Base-by-base conservation (phyloP, 37 sponge, comb jelly and placozoan species). In the Eunapius fragilis region DNA sequence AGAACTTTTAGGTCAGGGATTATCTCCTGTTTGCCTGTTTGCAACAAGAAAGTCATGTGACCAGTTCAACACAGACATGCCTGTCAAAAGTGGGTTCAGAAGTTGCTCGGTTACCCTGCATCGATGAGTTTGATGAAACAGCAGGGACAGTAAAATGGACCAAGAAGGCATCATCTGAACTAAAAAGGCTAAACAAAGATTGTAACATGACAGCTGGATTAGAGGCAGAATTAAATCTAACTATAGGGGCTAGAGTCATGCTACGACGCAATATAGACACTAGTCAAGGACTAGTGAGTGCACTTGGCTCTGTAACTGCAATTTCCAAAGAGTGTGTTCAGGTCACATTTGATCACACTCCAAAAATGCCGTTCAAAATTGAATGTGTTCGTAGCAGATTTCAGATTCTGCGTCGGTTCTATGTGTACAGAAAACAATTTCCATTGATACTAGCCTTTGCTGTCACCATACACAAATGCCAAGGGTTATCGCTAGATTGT, bases 201-300 rank as follows among this genome's bases (percentile, higher is more conserved):
- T 80, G 94, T 68, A 90, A 90, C 86, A 25, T 27, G 9, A 87
- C 90, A 32, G 93, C 87, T 30, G 93, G 90, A 13, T 75, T 92
- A 31, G 87, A 88, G 58, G 86, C 82, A 28, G 37, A 30, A 28
- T 77, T 86, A 11, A 10, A 50, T 6, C 74, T 93, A 13, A 83
- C 85, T 32, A 83, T 87, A 25, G 94, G 94, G 23, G 85, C 84
- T 10, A 79, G 86, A 2, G 90, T 94, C 49, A 94, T 94, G 91
- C 79, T 90, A 24, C 74, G 94, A 25, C 68, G 85, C 9, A 91
- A 94, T 80, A n/a, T 94, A 13, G 79, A 88, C 75, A 85, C 81
- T 25, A 36, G 70, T 13, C 25, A 25, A 58, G 85, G 80, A 33
- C 82, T 93, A 38, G 87, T 93, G 14, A 93, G 94, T 35, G 80